phyloP scores from a whole-genome alignment of 2,888 invertebrate genomes.

The Pseudococcus longispinus region DNA sequence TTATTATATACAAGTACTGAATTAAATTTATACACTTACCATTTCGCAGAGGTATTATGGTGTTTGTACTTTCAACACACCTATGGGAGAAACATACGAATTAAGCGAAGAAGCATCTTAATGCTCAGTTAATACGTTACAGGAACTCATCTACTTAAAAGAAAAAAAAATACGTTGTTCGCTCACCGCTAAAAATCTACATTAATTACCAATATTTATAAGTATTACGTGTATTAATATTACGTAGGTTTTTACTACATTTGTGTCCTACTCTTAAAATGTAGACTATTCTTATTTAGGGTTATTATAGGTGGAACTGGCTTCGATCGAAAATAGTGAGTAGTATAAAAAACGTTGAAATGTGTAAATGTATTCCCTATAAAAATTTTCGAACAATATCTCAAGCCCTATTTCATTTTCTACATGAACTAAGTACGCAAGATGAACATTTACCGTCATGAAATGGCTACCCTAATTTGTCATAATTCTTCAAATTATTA shows the following conservation, averaged over 20 bases:
- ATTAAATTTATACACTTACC: conserved; percentile 50
- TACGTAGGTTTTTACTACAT: neutral
- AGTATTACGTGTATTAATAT: neutral
- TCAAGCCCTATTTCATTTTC: too few species aligned
- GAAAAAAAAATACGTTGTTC: conserved; percentile 26
- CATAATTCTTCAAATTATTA: too few species aligned
- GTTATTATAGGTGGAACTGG: neutral
- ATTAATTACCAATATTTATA: neutral
- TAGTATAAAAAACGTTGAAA: neutral
- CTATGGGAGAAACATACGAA: conserved; percentile 53
- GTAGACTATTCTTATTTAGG: neutral
- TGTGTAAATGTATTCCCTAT: neutral
- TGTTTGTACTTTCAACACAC: conserved; percentile 52
- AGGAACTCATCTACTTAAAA: conserved; percentile 53
- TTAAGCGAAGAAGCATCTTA: conserved; percentile 56
- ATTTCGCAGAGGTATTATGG: conserved; percentile 45
- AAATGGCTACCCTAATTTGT: too few species aligned
- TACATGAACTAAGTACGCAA: too few species aligned
- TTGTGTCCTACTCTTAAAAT: neutral
- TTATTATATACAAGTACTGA: conserved; percentile 42
- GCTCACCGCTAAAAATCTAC: conserved; percentile 37
- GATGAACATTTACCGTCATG: too few species aligned
- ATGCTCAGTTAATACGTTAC: conserved; percentile 57
- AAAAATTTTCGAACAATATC: too few species aligned
- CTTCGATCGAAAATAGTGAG: too few species aligned